phyloP scores from a whole-genome alignment of 2,113 vertebrate genomes.

The Podocnemis expansa region DNA sequence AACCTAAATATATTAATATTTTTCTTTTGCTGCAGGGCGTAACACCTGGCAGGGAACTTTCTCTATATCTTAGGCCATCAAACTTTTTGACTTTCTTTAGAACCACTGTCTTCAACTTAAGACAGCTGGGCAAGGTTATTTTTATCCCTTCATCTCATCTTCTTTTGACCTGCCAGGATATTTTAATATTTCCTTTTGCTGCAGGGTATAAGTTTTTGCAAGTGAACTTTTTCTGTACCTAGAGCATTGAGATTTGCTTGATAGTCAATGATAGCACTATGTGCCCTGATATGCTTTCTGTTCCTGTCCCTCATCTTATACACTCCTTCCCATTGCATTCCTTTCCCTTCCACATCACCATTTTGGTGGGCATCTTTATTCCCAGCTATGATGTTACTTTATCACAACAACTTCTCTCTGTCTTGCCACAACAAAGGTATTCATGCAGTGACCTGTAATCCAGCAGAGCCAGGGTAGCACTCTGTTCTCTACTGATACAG shows the following conservation, averaged over 20 bases:
- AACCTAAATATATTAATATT: conserved; percentile 4
- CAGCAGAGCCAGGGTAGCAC: conserved; percentile 9
- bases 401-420: conserved; percentile 4
- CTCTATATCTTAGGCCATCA: not conserved
- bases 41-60: not conserved
- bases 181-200: conserved; percentile 17
- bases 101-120: conserved; percentile 4
- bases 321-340: not conserved
- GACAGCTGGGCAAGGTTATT: not conserved
- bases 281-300: not conserved
- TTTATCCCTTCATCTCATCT: not conserved
- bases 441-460: not conserved
- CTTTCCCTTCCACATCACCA: not conserved
- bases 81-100: not conserved
- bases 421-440: not conserved
- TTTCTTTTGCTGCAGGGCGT: not conserved
- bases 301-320: conserved; percentile 27
- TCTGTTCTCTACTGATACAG: conserved; percentile 5
- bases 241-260: not conserved
- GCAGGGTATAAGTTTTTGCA: not conserved
- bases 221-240: conserved; percentile 7
- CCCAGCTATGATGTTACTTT: not conserved
- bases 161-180: not conserved
- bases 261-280: not conserved
- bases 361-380: not conserved